Evolutionary conservation across 2,888 invertebrate genomes (phyloP), one percentile per base, ranked within the genome.

Genomic region (Allygus modestus): DNA sequence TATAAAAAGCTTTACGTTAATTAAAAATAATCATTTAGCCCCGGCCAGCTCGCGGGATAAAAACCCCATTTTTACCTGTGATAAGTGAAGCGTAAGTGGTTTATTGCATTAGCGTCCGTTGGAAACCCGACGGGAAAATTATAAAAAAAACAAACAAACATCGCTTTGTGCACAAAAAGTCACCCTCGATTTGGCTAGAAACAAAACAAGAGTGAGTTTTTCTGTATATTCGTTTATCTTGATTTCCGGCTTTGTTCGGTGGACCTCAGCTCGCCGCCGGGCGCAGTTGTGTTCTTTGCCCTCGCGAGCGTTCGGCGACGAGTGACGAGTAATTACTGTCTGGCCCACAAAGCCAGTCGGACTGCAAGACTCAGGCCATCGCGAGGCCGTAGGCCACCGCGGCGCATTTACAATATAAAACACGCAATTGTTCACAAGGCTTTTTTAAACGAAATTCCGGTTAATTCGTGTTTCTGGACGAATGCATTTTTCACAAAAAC

Each of bases 11-110:
- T 65, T 65, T 11, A 23, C 65, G 75, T 77, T 46, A 46, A 43
- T 77, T 77, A 77, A 77, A 77, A 77, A 77, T 46, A 43, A 65
- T 65, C 65, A 65, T 65, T 65, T 65, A 26, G 12, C 65, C 65
- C 28, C 28, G 28, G 65, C 28, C 65, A 31, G 65, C 65, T 23
- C n/a, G 15, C 69, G 69, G 69, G 73, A 9, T 20, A 33, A 79
- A 79, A 77, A 46, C 11, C 54, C 20, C 58, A 31, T 58, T 79
- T 79, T 79, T 58, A 79, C 58, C 79, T 58, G 79, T 58, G 79
- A 37, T 54, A 79, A 58, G 79, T 58, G 79, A 79, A 7, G 54
- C 58, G 79, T 79, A 79, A 79, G 79, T 79, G 79, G 79, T 79
- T 79, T 58, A 79, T 79, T 79, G 54, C 79, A 79, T 79, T 79